Evolutionary conservation across 1,140 invertebrate genomes (phyloP), one percentile per base, ranked within the genome.

Genomic region (Drosophila dunni): DNA sequence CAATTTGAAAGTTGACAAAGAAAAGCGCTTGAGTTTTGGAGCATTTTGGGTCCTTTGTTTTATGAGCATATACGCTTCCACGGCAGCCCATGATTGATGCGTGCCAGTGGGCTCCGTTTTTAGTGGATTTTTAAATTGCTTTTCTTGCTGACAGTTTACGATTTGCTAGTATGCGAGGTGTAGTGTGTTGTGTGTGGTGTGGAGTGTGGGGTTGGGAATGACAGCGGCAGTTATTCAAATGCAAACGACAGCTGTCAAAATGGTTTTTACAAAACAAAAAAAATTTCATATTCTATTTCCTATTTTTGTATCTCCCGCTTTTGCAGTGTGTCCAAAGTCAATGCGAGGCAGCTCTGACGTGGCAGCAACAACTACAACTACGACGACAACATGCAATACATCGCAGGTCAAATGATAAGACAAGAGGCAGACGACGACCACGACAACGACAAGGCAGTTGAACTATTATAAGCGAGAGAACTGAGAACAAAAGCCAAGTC

Each of bases 221-320:
- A 69, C 63, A 66, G 76, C 69, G 73, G 66, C 83, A 88, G 83
- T 88, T 88, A 88, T 88, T 88, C 84, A 88, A 89, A 88, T 88
- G 84, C 84, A 89, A 89, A 84, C 84, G 84, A 88, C 84, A 88
- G 80, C 84, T 88, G 84, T 89, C 84, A 80, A 88, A 88, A 88
- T 71, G 84, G 84, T 70, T 84, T 84, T 80, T 71, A 60, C 70
- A 72, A 83, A 83, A 29, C 24, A 29, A 5, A 29, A 29, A 29
- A 77, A 83, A 89, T 66, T 78, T 67, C 50, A 82, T 73, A 36
- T 46, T 61, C 69, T 48, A 53, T 54, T 51, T 73, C 36, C n/a
- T 34, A 57, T 64, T 44, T 75, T 38, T 60, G 54, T 34, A 29
- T 62, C 38, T 62, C 15, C 4, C 38, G 10, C 38, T 40, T 51